These are phyloP conservation scores for Augochlorella aurata DNA, from an alignment of 2,888 invertebrate species.

Conservation along the genomic window DNA sequence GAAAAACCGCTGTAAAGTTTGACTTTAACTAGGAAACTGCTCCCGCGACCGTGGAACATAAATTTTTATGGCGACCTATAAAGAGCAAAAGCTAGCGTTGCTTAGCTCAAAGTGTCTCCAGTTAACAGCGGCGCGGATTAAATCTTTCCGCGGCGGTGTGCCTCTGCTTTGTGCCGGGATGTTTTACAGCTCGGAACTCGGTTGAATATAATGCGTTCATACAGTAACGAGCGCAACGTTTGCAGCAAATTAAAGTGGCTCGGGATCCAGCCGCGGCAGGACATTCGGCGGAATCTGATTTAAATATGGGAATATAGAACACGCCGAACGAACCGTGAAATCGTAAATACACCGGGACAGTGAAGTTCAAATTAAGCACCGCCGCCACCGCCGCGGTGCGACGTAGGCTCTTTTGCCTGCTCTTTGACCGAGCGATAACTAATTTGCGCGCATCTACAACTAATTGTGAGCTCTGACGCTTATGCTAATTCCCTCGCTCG, in stretches of 20 bases:
- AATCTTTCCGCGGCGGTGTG: slow-evolving; percentile 20
- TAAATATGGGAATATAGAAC: slow-evolving; percentile 3
- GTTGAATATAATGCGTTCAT: slow-evolving; percentile 17
- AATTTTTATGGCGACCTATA: slow-evolving; percentile 48
- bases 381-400: background rate
- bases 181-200: slow-evolving; percentile 16
- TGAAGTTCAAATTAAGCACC: background rate
- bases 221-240: slow-evolving; percentile 9
- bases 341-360: slow-evolving; percentile 34
- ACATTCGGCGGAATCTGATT: background rate
- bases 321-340: slow-evolving; percentile 30
- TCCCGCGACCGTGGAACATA: slow-evolving; percentile 23
- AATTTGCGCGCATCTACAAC: background rate
- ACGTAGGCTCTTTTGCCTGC: background rate
- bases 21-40: slow-evolving; percentile 34
- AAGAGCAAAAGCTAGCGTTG: slow-evolving; percentile 28
- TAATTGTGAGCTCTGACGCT: background rate
- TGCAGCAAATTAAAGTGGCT: slow-evolving; percentile 21
- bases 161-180: slow-evolving; percentile 9
- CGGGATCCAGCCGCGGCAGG: background rate
- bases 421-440: slow-evolving; percentile 3
- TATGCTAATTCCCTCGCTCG: background rate
- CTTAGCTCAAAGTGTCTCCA: slow-evolving; percentile 18
- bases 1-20: slow-evolving; percentile 27
- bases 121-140: slow-evolving; percentile 32